Evolutionary conservation across 2,113 vertebrate species (phyloP), one percentile per base, ranked within the genome.

Genomic region (Orycteropus afer): DNA sequence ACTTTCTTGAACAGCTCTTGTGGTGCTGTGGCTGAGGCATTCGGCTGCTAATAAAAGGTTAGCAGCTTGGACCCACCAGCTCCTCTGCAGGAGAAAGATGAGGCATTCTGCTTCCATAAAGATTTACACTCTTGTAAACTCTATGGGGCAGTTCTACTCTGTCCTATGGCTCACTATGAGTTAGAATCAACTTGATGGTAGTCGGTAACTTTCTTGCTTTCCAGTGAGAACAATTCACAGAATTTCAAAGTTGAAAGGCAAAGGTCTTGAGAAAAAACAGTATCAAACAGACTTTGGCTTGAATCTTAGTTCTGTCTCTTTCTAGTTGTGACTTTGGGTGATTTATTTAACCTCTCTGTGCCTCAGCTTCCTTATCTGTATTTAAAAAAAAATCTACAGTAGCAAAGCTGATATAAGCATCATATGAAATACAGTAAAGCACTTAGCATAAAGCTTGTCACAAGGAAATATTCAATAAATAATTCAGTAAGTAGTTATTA

Each of bases 211-310:
- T n/a, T n/a, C n/a, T n/a, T 78, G 86, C 80, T 90, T 93, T 85
- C 74, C 2, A 45, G 37, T 86, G 29, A 86, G n/a, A 95, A 82
- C 18, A 95, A 83, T 81, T 93, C 65, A 97, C 18, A 93, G 18
- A 93, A 96, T 81, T 86, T 89, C 80, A 89, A 91, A 76, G 37
- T 23, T 71, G 18, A 87, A 88, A 47, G 13, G 34, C 29, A 87
- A 69, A 91, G 18, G 34, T 77, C 55, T 76, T 86, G 12, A 86
- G 13, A 95, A 45, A 45, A 89, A 92, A 87, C n/a, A n/a, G n/a
- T n/a, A n/a, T n/a, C n/a, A n/a, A 91, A 80, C 79, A 81, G 32
- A 57, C 18, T 22, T 55, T 53, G 27, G 25, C 23, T 82, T 94
- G 49, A 89, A 93, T 94, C 83, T 77, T 23, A 91, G 34, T 78